phyloP scores from a whole-genome alignment of 2,797 vertebrate species.

The Numenius phaeopus region DNA sequence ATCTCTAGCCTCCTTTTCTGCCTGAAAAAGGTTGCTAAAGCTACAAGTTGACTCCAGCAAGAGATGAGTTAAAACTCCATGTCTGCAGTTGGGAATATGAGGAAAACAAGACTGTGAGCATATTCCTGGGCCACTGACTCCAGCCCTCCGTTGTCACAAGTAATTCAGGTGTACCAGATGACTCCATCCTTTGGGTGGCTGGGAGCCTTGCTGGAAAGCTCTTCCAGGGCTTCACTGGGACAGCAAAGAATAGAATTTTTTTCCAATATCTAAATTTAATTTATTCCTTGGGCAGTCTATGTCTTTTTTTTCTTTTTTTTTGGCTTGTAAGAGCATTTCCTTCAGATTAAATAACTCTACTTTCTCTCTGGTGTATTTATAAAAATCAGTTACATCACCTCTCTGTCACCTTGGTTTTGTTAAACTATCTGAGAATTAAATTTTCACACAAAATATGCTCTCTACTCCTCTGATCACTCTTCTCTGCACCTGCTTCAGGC shows the following conservation, averaged over 20 bases:
- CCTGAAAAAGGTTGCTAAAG: background rate
- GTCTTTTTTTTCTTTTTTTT: background rate
- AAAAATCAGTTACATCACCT: background rate
- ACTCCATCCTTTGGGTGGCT: background rate
- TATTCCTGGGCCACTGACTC: background rate
- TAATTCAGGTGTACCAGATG: background rate
- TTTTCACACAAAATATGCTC: background rate
- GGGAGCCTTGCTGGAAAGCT: background rate
- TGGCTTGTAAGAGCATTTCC: background rate
- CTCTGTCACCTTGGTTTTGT: constrained; percentile 26
- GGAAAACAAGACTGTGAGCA: background rate
- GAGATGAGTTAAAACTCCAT: background rate
- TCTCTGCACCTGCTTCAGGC: background rate
- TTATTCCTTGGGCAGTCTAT: background rate
- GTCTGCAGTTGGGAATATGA: background rate
- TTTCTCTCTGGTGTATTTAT: background rate
- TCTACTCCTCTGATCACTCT: background rate
- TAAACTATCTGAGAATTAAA: background rate
- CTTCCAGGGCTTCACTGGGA: background rate
- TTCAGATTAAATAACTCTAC: background rate
- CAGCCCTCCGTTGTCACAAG: background rate
- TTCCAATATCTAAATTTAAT: background rate
- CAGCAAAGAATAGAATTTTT: background rate
- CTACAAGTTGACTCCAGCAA: background rate
- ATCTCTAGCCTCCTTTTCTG: background rate